Conservation (phyloP, 1,140 invertebrate species). For the Drosophila nikananu region DNA sequence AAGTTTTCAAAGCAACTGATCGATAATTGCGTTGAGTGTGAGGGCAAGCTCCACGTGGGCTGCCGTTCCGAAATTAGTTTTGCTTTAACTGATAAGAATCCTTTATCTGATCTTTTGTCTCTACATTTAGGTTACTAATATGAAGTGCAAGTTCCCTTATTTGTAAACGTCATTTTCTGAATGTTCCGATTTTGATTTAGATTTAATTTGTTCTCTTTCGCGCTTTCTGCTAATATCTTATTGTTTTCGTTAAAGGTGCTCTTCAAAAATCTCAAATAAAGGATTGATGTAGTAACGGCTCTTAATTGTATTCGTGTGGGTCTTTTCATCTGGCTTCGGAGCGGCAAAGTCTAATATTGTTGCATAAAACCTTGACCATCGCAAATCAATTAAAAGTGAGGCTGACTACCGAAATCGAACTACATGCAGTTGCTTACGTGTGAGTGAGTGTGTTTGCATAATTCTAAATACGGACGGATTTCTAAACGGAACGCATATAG, state of each 20-base stretch:
- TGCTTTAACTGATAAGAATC: conserved; percentile 12
- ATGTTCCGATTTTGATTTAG: conserved; percentile 41
- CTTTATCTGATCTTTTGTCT: conserved; percentile 25
- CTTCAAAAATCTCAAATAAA: conserved; percentile 71
- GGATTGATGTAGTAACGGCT: conserved; percentile 37
- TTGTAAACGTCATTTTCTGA: conserved; percentile 53
- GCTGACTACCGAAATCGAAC: conserved; percentile 19
- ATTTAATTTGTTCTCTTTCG: conserved; percentile 39
- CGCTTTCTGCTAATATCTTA: conserved; percentile 66
- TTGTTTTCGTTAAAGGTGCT: conserved; percentile 82
- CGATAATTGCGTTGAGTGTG: conserved; percentile 28
- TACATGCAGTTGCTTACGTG: conserved; percentile 33
- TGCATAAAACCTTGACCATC: conserved; percentile 16
- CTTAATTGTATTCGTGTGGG: conserved; percentile 35
- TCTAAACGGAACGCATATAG: conserved; percentile 72
- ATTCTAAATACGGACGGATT: conserved; percentile 81
- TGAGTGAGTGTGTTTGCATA: conserved; percentile 49
- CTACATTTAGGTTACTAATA: conserved; percentile 64
- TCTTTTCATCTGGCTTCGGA: conserved; percentile 17
- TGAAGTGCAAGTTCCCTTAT: conserved; percentile 63
- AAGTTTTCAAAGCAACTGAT: conserved; percentile 42
- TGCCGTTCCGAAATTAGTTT: conserved; percentile 18
- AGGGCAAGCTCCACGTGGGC: conserved; percentile 26
- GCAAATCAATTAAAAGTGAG: conserved; percentile 37
- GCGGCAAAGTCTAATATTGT: conserved; percentile 19